Percentiles rank a stretch among this genome's conserved stretches.
phyloP scores from a whole-genome alignment of 2,888 invertebrate species.

The Microdon myrmicae region DNA sequence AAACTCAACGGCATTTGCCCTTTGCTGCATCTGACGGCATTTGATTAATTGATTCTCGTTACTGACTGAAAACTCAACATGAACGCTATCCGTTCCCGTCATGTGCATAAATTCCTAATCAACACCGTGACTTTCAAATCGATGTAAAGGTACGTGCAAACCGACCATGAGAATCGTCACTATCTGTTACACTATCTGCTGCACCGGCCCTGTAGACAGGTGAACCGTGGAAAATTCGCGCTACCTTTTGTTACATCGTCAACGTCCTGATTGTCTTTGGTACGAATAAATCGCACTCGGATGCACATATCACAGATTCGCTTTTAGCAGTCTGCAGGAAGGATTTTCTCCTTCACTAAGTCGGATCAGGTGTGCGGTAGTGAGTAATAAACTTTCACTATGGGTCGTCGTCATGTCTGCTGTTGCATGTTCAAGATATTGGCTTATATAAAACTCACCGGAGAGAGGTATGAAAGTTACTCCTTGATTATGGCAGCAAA shows the following conservation, averaged over 20 bases:
- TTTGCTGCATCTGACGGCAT: constrained; percentile 27
- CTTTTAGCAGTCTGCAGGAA: constrained; percentile 28
- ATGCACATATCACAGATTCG: constrained; percentile 35
- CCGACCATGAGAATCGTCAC: constrained; percentile 5
- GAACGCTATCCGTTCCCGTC: not conserved
- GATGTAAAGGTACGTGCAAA: constrained; percentile 9
- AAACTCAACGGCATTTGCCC: constrained; percentile 23
- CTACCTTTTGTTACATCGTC: constrained; percentile 27
- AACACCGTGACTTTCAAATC: constrained; percentile 32
- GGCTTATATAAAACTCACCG: constrained; percentile 19
- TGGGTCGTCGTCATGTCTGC: constrained; percentile 14
- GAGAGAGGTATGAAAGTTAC: constrained; percentile 5
- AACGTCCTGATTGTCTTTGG: constrained; percentile 8
- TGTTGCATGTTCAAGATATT: constrained; percentile 30
- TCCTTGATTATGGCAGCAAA: no score
- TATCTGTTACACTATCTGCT: constrained; percentile 3
- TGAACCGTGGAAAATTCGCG: no score
- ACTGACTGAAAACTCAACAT: not conserved
- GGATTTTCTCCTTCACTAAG: constrained; percentile 44
- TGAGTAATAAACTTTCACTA: constrained; percentile 38
- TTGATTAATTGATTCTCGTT: constrained; percentile 46
- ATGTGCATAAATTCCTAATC: constrained; percentile 34
- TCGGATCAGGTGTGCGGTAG: constrained; percentile 42
- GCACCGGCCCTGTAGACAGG: constrained; percentile 21
- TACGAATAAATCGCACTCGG: constrained; percentile 32